Conservation (phyloP, 1,140 invertebrate species). For the Pentalonia nigronervosa region DNA sequence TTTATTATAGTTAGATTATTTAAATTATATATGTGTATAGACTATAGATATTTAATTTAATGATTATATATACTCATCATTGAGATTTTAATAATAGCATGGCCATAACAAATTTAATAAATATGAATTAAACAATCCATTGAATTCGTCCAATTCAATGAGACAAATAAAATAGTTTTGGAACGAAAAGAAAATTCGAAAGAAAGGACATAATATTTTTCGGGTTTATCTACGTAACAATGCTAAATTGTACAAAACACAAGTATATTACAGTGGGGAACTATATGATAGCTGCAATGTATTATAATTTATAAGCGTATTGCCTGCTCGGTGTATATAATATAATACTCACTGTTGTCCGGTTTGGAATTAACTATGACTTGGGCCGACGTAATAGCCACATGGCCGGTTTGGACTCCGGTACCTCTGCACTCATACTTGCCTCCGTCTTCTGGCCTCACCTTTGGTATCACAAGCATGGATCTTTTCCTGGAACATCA, state of each 20-base stretch:
- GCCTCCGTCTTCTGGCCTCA: conserved; percentile 74
- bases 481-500: conserved; percentile 72
- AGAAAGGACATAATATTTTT: not conserved
- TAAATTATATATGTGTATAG: not conserved
- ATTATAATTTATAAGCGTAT: not conserved
- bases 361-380: conserved; percentile 60
- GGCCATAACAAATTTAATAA: not conserved
- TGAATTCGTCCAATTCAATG: not conserved
- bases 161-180: not conserved
- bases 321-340: not conserved
- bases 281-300: not conserved
- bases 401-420: conserved; percentile 59
- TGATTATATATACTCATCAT: not conserved
- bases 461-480: conserved; percentile 77
- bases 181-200: not conserved
- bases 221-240: not conserved
- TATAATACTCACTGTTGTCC: conserved; percentile 62
- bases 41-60: not conserved
- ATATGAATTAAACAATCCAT: not conserved
- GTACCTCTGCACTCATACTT: conserved; percentile 76
- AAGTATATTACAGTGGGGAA: not conserved
- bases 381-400: conserved; percentile 60
- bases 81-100: not conserved
- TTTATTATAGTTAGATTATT: not conserved
- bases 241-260: not conserved